phyloP scores from a whole-genome alignment of 2,113 vertebrate species.

The Tragulus kanchil region DNA sequence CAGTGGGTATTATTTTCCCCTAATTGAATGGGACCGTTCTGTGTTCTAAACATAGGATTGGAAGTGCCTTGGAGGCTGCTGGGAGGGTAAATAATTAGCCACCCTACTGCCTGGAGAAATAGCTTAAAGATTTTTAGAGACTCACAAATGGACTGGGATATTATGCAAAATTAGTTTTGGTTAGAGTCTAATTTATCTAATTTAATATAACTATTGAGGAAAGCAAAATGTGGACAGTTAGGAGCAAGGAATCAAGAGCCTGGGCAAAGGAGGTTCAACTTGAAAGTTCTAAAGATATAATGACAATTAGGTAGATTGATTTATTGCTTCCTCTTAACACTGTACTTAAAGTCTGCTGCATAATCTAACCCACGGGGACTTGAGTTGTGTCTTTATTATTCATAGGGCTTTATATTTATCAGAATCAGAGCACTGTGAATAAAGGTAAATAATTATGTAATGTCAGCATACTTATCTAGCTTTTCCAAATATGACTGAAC shows the following conservation, averaged over 20 bases:
- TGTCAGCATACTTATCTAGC: background rate
- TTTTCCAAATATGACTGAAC: conserved; percentile 10
- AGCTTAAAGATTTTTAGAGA: conserved; percentile 86
- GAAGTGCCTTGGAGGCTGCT: conserved; percentile 86
- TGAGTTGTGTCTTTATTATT: conserved; percentile 74
- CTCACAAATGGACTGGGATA: conserved; percentile 88
- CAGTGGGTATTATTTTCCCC: conserved; percentile 77
- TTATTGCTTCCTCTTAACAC: conserved; percentile 73
- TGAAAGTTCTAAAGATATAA: conserved; percentile 58
- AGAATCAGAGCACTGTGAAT: conserved; percentile 64
- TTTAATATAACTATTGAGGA: conserved; percentile 88
- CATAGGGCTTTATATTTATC: conserved; percentile 64
- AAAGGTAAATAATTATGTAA: conserved; percentile 1
- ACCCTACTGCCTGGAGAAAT: conserved; percentile 87
- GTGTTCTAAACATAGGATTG: conserved; percentile 83
- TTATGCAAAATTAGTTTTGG: conserved; percentile 88
- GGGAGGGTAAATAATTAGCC: conserved; percentile 89
- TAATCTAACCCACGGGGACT: conserved; percentile 22
- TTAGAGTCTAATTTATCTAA: conserved; percentile 89
- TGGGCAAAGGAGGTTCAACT: conserved; percentile 45
- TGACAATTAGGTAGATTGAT: conserved; percentile 75
- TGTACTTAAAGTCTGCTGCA: background rate
- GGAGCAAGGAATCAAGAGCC: conserved; percentile 76
- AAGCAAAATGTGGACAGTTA: conserved; percentile 84
- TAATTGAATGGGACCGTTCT: conserved; percentile 83